phyloP scores from a whole-genome alignment of 2,113 vertebrate species.

The Cyprinus carpio region DNA sequence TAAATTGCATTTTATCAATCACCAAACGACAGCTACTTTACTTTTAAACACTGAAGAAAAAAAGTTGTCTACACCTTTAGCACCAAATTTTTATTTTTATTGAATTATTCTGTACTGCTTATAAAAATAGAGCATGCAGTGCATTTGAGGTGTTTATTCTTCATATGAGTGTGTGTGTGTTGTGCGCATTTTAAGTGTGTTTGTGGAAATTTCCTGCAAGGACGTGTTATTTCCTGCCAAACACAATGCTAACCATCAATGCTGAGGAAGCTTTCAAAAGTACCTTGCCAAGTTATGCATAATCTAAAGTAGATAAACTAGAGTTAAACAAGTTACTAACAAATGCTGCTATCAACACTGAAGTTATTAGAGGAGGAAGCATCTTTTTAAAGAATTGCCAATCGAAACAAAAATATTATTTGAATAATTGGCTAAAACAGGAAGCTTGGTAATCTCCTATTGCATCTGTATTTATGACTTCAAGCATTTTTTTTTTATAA shows the following conservation, averaged over 20 bases:
- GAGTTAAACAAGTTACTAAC: neutral
- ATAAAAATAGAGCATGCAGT: neutral
- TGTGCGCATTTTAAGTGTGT: too few species aligned
- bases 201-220: constrained; percentile 2
- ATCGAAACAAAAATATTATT: neutral
- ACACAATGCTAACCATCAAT: neutral
- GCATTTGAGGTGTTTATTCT: neutral
- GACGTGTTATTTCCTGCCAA: neutral
- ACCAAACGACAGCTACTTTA: too few species aligned
- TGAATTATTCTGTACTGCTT: neutral
- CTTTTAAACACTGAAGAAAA: too few species aligned
- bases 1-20: too few species aligned
- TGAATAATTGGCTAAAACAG: neutral
- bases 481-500: neutral
- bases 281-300: neutral
- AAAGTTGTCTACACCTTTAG: too few species aligned
- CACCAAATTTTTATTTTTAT: too few species aligned
- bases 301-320: neutral
- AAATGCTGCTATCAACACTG: neutral
- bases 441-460: neutral
- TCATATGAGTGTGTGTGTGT: neutral
- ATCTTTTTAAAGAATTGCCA: neutral
- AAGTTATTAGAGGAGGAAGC: neutral
- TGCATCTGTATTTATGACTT: neutral
- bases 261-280: neutral